Evolutionary conservation across 2,113 vertebrate species (phyloP).

Genomic region (Leptocoma aspasia): DNA sequence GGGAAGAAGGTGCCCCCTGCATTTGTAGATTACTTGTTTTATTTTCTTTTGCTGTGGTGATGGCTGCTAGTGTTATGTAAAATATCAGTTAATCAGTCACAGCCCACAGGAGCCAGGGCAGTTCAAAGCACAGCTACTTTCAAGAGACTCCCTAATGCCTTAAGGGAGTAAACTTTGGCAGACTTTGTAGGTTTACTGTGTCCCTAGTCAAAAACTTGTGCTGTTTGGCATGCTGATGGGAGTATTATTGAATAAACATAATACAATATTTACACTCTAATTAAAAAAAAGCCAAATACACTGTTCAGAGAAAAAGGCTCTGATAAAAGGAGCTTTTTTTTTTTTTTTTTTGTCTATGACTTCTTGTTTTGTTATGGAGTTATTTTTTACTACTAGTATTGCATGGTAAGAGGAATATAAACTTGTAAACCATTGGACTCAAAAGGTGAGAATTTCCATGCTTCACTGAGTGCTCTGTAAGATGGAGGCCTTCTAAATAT

Average conservation of each 20-base stretch:
- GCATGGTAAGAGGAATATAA: background rate
- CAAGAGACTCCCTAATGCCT: background rate
- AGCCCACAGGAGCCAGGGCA: background rate
- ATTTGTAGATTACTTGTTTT: background rate
- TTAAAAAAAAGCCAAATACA: background rate
- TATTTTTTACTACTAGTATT: background rate
- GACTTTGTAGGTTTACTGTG: background rate
- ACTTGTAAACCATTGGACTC: background rate
- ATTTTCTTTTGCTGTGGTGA: background rate
- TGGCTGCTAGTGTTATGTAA: background rate
- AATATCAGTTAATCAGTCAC: background rate
- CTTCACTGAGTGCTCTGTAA: background rate
- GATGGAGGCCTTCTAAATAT: background rate
- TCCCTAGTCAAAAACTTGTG: background rate
- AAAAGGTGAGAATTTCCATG: background rate
- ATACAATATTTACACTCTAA: background rate
- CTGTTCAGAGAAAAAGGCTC: background rate
- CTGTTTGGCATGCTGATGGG: background rate
- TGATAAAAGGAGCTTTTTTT: background rate
- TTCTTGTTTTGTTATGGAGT: too few species aligned
- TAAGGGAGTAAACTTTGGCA: constrained; percentile 3
- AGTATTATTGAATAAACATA: background rate
- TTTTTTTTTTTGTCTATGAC: too few species aligned
- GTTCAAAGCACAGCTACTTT: constrained; percentile 9
- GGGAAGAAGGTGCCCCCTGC: background rate